A percentile compares a stretch with the other conserved stretches of the same genome.
Conservation (phyloP, 2,888 invertebrate genomes). For the Drosophila pullipes region DNA sequence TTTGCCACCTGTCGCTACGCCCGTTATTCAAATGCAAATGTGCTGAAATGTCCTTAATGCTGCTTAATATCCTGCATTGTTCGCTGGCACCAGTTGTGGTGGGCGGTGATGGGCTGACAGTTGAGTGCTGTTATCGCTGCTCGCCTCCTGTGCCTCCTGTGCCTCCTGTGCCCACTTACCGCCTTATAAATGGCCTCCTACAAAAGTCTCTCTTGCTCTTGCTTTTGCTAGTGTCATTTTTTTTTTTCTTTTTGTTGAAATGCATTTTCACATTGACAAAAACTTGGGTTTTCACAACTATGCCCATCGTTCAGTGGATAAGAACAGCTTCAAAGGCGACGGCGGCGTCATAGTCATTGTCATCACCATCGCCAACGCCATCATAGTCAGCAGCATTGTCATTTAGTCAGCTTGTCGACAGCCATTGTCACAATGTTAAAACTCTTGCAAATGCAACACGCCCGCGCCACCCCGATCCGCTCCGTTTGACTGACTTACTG, state of each 20-base stretch:
- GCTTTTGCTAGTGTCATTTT: constrained; percentile 30
- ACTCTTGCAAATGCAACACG: constrained; percentile 72
- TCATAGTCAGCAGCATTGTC: constrained; percentile 59
- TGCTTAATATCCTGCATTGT: constrained; percentile 78
- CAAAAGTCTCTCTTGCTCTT: constrained; percentile 26
- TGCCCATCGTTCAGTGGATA: constrained; percentile 32
- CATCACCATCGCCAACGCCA: constrained; percentile 24
- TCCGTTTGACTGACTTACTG: constrained; percentile 7
- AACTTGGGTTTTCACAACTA: constrained; percentile 68
- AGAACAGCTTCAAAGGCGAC: constrained; percentile 52
- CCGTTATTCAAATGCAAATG: constrained; percentile 64
- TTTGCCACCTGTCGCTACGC: constrained; percentile 68
- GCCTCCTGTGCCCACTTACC: constrained; percentile 36
- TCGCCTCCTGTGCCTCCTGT: constrained; percentile 10
- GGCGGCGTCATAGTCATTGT: constrained; percentile 17
- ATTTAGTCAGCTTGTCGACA: constrained; percentile 78
- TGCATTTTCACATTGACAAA: constrained; percentile 78
- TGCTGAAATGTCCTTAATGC: constrained; percentile 79
- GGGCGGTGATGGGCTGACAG: constrained; percentile 42
- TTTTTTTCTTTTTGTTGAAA: constrained; percentile 46
- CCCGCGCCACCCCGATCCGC: constrained; percentile 28
- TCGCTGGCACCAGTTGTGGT: constrained; percentile 41
- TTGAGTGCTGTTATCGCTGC: constrained; percentile 48
- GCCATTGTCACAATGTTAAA: constrained; percentile 76
- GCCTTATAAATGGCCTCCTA: constrained; percentile 40